Evolutionary conservation across 1,140 invertebrate genomes (phyloP).

Genomic region (Zaprionus vittiger): DNA sequence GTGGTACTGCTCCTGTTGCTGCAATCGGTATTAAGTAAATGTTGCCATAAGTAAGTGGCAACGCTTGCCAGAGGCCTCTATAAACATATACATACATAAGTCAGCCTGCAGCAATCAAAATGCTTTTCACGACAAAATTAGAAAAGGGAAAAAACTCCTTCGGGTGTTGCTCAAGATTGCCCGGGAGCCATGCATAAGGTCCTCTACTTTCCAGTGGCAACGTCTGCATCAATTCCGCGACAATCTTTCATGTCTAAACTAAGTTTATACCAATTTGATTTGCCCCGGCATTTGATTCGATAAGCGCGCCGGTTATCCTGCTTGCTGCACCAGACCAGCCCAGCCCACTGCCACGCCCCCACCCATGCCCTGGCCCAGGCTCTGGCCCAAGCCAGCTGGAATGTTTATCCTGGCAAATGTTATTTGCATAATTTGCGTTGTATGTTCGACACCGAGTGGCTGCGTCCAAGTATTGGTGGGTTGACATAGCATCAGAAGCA

Average conservation of each 20-base stretch:
- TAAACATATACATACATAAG: conserved; percentile 24
- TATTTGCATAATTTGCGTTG: conserved; percentile 82
- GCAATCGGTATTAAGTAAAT: conserved; percentile 75
- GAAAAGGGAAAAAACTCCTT: conserved; percentile 13
- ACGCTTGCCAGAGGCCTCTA: conserved; percentile 46
- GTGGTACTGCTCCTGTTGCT: conserved; percentile 56
- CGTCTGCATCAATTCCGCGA: conserved; percentile 60
- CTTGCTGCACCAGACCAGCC: conserved; percentile 18
- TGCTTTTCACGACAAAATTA: conserved; percentile 30
- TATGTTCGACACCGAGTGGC: conserved; percentile 49
- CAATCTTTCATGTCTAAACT: conserved; percentile 80
- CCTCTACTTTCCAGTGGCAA: conserved; percentile 14
- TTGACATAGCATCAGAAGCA: conserved; percentile 36
- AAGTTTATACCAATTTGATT: conserved; percentile 79
- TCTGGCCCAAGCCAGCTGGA: conserved; percentile 20
- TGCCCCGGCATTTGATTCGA: conserved; percentile 74
- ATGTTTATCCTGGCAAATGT: conserved; percentile 80
- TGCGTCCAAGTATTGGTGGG: conserved; percentile 34
- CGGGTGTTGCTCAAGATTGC: background rate
- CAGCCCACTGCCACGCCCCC: background rate
- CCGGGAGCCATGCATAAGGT: background rate
- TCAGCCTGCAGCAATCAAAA: conserved; percentile 22
- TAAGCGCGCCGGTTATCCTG: conserved; percentile 66
- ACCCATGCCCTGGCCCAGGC: background rate
- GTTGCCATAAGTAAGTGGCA: conserved; percentile 78